Conservation (phyloP, 1,140 invertebrate species). For the Leptonema lineaticorne region DNA sequence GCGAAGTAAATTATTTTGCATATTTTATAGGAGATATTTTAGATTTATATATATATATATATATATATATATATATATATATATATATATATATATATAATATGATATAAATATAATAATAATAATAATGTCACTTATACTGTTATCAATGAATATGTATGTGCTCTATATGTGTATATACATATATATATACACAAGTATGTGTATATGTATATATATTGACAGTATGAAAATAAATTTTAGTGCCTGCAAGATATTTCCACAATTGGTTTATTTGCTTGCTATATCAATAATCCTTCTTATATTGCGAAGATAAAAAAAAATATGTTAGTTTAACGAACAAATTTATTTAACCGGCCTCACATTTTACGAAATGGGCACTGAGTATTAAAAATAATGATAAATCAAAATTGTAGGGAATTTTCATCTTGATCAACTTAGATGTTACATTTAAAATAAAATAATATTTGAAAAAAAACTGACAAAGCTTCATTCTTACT, state of each 20-base stretch:
- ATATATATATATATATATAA: background rate
- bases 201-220: conserved; percentile 13
- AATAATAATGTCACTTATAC: conserved; percentile 13
- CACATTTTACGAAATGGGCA: conserved; percentile 12
- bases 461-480: no score
- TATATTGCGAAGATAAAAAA: conserved; percentile 8
- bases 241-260: conserved; percentile 17
- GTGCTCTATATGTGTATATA: background rate
- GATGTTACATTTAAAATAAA: conserved; percentile 16
- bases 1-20: conserved; percentile 27
- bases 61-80: background rate
- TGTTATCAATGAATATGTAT: conserved; percentile 8
- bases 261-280: conserved; percentile 11
- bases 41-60: conserved; percentile 13
- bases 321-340: conserved; percentile 3
- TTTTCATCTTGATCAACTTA: conserved; percentile 26
- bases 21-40: conserved; percentile 24
- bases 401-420: conserved; percentile 12
- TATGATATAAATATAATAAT: background rate
- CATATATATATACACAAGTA: conserved; percentile 7
- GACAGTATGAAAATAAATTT: conserved; percentile 14
- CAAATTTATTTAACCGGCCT: conserved; percentile 20
- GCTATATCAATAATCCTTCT: conserved; percentile 8
- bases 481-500: conserved; percentile 15
- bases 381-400: conserved; percentile 3